Percentiles rank a stretch among this genome's conserved stretches.
Conservation (phyloP, 1,140 invertebrate species). For the Aphidius ervi region DNA sequence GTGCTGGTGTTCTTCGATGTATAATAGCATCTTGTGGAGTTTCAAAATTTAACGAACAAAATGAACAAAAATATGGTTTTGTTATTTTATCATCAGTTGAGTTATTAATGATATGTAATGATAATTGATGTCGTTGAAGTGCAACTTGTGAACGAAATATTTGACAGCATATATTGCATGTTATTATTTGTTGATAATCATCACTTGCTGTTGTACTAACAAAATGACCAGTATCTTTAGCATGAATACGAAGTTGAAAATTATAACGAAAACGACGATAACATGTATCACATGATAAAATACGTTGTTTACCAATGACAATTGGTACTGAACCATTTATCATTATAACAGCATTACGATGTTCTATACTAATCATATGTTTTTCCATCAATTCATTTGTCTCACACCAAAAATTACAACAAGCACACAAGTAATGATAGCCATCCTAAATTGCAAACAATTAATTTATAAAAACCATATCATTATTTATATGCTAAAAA, state of each 20-base stretch:
- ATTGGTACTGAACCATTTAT: constrained; percentile 77
- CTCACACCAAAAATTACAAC: constrained; percentile 71
- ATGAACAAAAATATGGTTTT: constrained; percentile 60
- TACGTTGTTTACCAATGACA: constrained; percentile 66
- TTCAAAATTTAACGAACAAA: constrained; percentile 63
- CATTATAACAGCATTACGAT: constrained; percentile 66
- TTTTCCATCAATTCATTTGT: constrained; percentile 62
- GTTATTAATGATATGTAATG: constrained; percentile 45
- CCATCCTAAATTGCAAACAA: constrained; percentile 22
- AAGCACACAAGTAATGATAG: constrained; percentile 69
- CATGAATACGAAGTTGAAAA: constrained; percentile 64
- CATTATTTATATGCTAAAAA: too few relatives aligned
- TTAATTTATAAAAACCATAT: too few relatives aligned
- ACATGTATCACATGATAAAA: constrained; percentile 62
- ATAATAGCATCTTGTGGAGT: constrained; percentile 59
- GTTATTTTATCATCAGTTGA: constrained; percentile 46
- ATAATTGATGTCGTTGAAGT: constrained; percentile 60
- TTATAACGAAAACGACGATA: constrained; percentile 64
- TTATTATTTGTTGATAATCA: constrained; percentile 61
- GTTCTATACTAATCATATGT: constrained; percentile 65
- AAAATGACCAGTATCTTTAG: constrained; percentile 53
- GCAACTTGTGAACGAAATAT: constrained; percentile 60
- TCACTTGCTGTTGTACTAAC: constrained; percentile 56
- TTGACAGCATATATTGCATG: constrained; percentile 58
- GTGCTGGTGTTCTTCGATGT: constrained; percentile 63